A percentile compares a stretch with the other conserved stretches of the same genome.
phyloP scores from a whole-genome alignment of 1,140 invertebrate genomes.

The Aethina tumida region DNA sequence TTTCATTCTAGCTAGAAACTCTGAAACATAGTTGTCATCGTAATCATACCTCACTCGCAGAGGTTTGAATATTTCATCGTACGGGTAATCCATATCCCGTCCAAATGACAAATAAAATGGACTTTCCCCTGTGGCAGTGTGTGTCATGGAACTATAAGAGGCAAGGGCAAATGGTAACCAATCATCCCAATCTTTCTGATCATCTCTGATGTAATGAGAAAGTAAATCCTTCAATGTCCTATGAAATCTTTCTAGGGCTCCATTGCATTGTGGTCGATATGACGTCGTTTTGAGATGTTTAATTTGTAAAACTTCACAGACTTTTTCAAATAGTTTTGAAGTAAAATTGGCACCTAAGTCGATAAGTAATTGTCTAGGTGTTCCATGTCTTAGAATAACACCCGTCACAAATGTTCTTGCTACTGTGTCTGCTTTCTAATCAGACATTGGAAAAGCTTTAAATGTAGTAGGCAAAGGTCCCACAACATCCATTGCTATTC shows the following conservation, averaged over 20 bases:
- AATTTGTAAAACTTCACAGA: constrained; percentile 25
- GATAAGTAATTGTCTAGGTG: constrained; percentile 24
- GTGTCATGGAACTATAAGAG: constrained; percentile 19
- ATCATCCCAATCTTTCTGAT: constrained; percentile 30
- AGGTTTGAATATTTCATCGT: constrained; percentile 14
- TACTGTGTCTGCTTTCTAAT: constrained; percentile 19
- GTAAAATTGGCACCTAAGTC: constrained; percentile 29
- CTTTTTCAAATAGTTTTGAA: constrained; percentile 21
- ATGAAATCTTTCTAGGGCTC: constrained; percentile 18
- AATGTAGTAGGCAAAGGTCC: constrained; percentile 23
- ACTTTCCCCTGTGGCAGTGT: constrained; percentile 25
- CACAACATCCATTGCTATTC: constrained; percentile 33
- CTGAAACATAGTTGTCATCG: constrained; percentile 12
- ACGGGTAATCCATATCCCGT: constrained; percentile 13
- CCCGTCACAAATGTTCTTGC: constrained; percentile 18
- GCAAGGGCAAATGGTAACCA: constrained; percentile 20
- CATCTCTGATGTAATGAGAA: constrained; percentile 14
- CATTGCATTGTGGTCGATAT: constrained; percentile 24
- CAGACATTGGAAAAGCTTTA: constrained; percentile 17
- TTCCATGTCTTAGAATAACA: constrained; percentile 22
- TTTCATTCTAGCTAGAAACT: constrained; percentile 11
- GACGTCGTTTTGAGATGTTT: constrained; percentile 23
- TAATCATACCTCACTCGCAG: constrained; percentile 11
- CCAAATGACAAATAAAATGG: constrained; percentile 21
- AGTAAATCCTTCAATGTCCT: constrained; percentile 14